These are phyloP conservation scores for Tenodera sinensis DNA, from an alignment of 2,888 invertebrate genomes.

Conservation along the genomic window DNA sequence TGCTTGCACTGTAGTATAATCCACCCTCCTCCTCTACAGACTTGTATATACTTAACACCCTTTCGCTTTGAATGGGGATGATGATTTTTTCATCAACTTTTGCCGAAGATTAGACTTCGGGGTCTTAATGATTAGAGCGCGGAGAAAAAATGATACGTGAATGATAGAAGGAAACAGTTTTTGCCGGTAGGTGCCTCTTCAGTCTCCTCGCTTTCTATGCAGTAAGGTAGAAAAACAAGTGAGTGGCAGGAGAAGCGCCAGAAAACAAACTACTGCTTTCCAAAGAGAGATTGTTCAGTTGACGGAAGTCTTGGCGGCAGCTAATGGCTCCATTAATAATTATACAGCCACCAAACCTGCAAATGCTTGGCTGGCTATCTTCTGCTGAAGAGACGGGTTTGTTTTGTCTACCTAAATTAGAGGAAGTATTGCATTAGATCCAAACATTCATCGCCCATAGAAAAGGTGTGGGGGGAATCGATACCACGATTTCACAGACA, in stretches of 20 bases:
- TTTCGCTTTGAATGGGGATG: neutral
- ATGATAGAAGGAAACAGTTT: neutral
- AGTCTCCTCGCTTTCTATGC: neutral
- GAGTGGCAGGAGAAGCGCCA: neutral
- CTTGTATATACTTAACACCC: neutral
- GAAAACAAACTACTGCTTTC: neutral
- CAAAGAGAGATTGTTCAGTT: neutral
- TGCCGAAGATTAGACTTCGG: neutral
- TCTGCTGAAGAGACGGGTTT: too few species aligned
- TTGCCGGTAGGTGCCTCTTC: neutral
- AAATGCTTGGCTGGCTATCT: neutral
- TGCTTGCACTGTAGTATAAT: neutral
- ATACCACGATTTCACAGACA: too few species aligned
- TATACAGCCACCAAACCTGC: neutral
- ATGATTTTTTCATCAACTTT: conserved; percentile 15
- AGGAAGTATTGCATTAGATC: too few species aligned
- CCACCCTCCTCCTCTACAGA: neutral
- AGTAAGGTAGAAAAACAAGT: neutral
- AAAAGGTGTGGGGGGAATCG: too few species aligned
- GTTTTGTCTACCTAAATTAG: too few species aligned
- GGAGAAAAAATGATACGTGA: neutral
- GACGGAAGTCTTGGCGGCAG: neutral
- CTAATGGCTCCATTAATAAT: neutral
- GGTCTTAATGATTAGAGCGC: neutral
- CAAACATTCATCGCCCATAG: too few species aligned